Percentiles rank a stretch among this genome's conserved stretches.
Conservation (phyloP, 2,888 invertebrate species). For the Morpho helenor region DNA sequence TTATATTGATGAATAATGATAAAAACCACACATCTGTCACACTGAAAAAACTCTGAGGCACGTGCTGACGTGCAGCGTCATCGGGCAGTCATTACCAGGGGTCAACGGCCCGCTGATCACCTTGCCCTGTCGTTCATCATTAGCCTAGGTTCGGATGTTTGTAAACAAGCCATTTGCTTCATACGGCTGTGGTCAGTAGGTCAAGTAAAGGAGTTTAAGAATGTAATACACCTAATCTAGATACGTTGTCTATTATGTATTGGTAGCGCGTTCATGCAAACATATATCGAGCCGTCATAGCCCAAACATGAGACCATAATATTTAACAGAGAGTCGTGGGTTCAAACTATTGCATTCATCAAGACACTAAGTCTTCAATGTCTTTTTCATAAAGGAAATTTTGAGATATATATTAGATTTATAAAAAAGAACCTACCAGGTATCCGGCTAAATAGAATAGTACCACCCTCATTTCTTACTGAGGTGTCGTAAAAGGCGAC, state of each 20-base stretch:
- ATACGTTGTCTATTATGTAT: neutral
- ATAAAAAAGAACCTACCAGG: no score
- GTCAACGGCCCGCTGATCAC: constrained; percentile 74
- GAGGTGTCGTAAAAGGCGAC: no score
- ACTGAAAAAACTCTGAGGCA: constrained; percentile 40
- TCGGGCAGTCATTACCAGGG: constrained; percentile 75
- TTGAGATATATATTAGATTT: no score
- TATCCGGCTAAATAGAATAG: no score
- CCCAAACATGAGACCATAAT: no score
- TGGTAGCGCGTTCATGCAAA: no score
- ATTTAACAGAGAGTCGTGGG: no score
- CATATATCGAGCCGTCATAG: no score
- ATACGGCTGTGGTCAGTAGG: constrained; percentile 45
- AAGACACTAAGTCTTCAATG: no score
- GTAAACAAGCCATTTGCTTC: constrained; percentile 68
- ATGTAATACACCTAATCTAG: neutral
- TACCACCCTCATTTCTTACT: no score
- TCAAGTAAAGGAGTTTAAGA: constrained; percentile 14
- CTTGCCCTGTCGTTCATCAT: constrained; percentile 76
- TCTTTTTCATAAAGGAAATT: no score
- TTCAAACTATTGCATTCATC: no score
- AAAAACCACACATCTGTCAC: constrained; percentile 28
- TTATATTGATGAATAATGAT: constrained; percentile 27
- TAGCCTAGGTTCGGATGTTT: constrained; percentile 79
- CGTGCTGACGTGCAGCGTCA: constrained; percentile 73